A percentile compares a stretch with the other conserved stretches of the same genome.
These are phyloP conservation scores for Eurytoma adleriae DNA, from an alignment of 2,888 invertebrate genomes.

Conservation along the genomic window DNA sequence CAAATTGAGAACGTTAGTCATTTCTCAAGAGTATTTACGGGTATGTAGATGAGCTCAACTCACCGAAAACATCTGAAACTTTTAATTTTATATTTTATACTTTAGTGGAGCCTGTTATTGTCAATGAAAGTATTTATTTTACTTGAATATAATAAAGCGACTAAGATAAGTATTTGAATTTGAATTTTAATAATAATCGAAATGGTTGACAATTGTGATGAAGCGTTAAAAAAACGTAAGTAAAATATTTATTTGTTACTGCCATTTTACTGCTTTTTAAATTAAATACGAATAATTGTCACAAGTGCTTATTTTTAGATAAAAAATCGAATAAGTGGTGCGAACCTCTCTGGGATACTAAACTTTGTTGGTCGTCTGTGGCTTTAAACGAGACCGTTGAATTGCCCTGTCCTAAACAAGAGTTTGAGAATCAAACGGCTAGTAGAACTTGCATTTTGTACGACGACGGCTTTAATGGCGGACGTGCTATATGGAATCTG, in stretches of 20 bases:
- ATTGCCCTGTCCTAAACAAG: slow-evolving; percentile 25
- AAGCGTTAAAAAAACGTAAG: slow-evolving; percentile 17
- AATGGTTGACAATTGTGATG: slow-evolving; percentile 9
- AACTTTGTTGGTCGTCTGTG: slow-evolving; percentile 27
- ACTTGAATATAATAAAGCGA: too few species aligned
- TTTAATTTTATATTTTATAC: not conserved
- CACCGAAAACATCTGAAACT: not conserved
- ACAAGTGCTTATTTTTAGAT: not conserved
- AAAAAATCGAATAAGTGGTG: slow-evolving; percentile 7
- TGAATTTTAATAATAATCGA: not conserved
- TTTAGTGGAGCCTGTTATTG: too few species aligned
- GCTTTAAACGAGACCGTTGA: slow-evolving; percentile 14
- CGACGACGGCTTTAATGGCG: not conserved
- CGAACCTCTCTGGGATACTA: slow-evolving; percentile 33
- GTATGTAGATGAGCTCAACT: not conserved
- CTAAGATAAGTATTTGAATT: not conserved
- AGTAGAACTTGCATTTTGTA: slow-evolving; percentile 26
- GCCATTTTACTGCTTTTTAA: too few species aligned
- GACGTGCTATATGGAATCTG: slow-evolving; percentile 13
- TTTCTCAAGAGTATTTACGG: not conserved
- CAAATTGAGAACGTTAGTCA: not conserved
- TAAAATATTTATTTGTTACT: not conserved
- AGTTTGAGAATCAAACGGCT: slow-evolving; percentile 35
- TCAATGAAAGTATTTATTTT: too few species aligned
- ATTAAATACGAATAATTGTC: not conserved